These are phyloP conservation scores for Cephus nigrinus DNA, from an alignment of 2,888 invertebrate genomes.

Conservation along the genomic window DNA sequence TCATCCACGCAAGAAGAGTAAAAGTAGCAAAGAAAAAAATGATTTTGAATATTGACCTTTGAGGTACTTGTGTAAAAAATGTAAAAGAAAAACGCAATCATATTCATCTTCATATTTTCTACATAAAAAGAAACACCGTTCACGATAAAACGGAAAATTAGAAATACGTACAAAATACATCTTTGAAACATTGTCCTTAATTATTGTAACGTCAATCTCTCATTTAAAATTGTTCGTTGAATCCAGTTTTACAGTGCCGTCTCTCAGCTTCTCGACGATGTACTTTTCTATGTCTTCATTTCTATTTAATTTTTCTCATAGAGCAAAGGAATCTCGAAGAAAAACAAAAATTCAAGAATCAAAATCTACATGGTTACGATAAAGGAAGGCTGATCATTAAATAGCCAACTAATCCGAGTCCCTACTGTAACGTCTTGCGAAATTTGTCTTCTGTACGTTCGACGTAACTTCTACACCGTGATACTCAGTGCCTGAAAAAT, in stretches of 20 bases:
- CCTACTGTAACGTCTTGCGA: constrained; percentile 25
- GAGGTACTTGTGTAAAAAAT: neutral
- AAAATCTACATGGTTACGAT: neutral
- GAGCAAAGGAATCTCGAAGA: neutral
- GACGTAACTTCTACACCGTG: constrained; percentile 35
- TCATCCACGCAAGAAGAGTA: too few relatives aligned
- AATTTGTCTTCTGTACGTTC: constrained; percentile 37
- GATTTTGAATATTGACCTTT: neutral
- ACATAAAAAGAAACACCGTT: neutral
- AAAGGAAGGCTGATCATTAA: neutral
- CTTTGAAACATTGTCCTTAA: neutral
- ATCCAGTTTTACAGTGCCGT: neutral
- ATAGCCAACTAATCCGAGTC: neutral
- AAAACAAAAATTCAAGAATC: neutral
- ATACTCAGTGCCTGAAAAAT: constrained; percentile 43
- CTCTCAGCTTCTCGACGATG: neutral
- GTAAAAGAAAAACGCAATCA: neutral
- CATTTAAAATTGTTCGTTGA: neutral
- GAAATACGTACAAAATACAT: neutral
- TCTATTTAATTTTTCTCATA: neutral
- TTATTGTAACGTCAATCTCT: neutral
- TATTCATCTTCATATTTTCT: neutral
- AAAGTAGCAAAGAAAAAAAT: too few relatives aligned
- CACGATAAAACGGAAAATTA: neutral
- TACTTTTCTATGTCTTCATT: neutral